Percentiles rank a stretch among this genome's conserved stretches.
Evolutionary conservation across 2,113 vertebrate species (phyloP).

Genomic region (Oplegnathus fasciatus): DNA sequence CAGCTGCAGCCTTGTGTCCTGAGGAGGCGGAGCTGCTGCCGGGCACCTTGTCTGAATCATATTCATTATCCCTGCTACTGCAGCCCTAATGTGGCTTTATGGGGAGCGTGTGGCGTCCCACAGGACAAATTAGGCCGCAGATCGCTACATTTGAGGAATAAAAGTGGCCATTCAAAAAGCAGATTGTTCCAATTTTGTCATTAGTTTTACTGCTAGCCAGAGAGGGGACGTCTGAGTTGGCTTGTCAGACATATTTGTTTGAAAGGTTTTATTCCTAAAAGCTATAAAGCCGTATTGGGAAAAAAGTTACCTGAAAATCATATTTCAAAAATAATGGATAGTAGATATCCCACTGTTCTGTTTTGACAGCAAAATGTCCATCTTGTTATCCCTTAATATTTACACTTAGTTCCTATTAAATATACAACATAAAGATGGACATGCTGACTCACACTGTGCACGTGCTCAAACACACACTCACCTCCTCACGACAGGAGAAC

Average conservation of each 20-base stretch:
- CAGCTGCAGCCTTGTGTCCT: constrained; percentile 17
- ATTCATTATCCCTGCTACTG: constrained; percentile 75
- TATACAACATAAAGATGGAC: neutral
- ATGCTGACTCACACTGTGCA: neutral
- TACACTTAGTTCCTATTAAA: neutral
- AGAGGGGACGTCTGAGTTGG: constrained; percentile 54
- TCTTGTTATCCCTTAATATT: neutral
- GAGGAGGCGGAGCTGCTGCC: constrained; percentile 32
- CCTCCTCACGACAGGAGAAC: neutral
- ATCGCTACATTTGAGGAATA: constrained; percentile 75
- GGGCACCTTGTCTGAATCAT: constrained; percentile 66
- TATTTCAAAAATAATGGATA: neutral
- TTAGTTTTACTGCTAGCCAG: constrained; percentile 77
- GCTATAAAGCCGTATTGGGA: neutral
- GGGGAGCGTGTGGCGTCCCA: constrained; percentile 70
- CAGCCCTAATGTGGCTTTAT: constrained; percentile 68
- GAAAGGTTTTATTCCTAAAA: constrained; percentile 30
- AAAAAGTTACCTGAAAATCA: neutral
- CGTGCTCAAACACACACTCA: neutral
- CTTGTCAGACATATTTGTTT: constrained; percentile 28
- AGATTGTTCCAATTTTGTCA: constrained; percentile 82
- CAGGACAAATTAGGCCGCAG: constrained; percentile 76
- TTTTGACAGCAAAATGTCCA: neutral
- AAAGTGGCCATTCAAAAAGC: constrained; percentile 77
- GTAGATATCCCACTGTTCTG: neutral